Base-by-base conservation (phyloP, 2,888 invertebrate genomes). In the Pharmacophagus antenor region DNA sequence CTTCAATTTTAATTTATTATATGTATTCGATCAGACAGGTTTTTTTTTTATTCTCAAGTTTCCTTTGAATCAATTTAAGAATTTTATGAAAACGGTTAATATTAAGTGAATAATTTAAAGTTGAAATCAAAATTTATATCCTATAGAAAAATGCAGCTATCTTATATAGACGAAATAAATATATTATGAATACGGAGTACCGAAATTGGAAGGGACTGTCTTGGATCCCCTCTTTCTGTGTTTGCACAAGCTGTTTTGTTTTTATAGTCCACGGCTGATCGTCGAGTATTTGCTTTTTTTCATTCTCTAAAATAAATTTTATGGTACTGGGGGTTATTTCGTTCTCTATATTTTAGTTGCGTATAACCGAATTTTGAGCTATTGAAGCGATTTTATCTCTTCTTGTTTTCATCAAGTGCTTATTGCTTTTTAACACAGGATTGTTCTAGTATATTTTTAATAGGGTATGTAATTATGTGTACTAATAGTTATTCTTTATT, bases 211-310 rank as follows among this genome's bases (percentile, higher is more conserved):
- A 77, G 73, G 64, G 71, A 57, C 63, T 67, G 62, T 64, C 71
- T 69, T 67, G 63, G 63, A 67, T 7, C 69, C 63, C 66, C 73
- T 68, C 77, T 77, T 76, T 31, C 48, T 4, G 37, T 80, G 70
- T 80, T 80, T 79, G 76, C 70, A 64, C 70, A 68, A 64, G 67
- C 71, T 65, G 74, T 70, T 68, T 68, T 81, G 78, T 80, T 79
- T 74, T 79, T 73, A 71, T 77, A 78, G 77, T 74, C 70, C 72
- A 73, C 71, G 70, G 69, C 70, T 67, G 72, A 70, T 69, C 69
- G 65, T 65, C 59, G 66, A 65, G 56, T 79, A 76, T 79, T 80
- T 77, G 72, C 70, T 73, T 76, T 72, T 70, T 66, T 67, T 64
- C 58, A 69, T 70, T 41, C 72, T 72, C 69, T 70, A 70, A 77